Percentiles rank a stretch among this genome's conserved stretches.
Conservation (phyloP, 2,888 invertebrate species). For the Icerya purchasi region DNA sequence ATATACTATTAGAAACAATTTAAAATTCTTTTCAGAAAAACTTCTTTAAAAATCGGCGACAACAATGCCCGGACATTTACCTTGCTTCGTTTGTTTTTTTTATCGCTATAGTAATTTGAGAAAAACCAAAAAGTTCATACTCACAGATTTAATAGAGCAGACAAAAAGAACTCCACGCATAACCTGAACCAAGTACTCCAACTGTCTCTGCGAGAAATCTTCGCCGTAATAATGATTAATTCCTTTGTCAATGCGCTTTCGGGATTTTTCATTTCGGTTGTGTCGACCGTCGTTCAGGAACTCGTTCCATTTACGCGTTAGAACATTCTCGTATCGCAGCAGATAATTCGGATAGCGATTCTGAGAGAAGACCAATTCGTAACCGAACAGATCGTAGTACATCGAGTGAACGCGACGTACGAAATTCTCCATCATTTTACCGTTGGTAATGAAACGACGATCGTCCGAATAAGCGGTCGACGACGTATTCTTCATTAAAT, state of each 20-base stretch:
- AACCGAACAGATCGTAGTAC: constrained; percentile 1
- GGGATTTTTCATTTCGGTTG: background rate
- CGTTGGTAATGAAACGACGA: background rate
- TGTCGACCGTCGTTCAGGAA: background rate
- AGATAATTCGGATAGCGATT: background rate
- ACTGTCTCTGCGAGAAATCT: background rate
- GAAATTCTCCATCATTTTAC: background rate
- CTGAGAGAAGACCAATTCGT: background rate
- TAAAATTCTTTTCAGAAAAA: too few relatives aligned
- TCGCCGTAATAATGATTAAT: background rate
- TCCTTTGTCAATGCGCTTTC: background rate
- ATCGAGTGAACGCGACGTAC: background rate
- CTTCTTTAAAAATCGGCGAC: too few relatives aligned
- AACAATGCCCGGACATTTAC: too few relatives aligned
- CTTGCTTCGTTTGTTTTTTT: too few relatives aligned
- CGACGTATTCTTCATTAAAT: background rate
- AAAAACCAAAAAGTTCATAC: too few relatives aligned
- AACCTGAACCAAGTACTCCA: background rate
- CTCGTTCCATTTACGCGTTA: background rate
- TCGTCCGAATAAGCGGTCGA: background rate
- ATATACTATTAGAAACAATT: too few relatives aligned
- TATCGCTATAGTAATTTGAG: too few relatives aligned
- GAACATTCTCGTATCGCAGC: background rate
- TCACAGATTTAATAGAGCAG: background rate
- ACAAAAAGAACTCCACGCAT: background rate